Conservation (phyloP, 2,797 vertebrate species). For the Orestias chungarensis region DNA sequence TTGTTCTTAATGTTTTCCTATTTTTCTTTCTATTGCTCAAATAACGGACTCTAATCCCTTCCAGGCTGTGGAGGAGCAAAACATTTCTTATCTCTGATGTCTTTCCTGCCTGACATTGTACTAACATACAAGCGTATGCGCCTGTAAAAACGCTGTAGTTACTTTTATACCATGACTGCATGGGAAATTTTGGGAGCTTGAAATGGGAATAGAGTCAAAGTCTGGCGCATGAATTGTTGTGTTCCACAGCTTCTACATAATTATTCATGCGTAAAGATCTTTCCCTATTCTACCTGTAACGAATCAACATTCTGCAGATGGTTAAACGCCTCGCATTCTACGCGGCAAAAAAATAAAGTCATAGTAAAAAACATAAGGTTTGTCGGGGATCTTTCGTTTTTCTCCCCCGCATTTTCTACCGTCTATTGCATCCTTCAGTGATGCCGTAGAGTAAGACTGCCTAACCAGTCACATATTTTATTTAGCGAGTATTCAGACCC, state of each 20-base stretch:
- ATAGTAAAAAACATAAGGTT: neutral
- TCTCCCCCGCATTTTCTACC: slow-evolving; percentile 32
- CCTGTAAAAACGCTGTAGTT: neutral
- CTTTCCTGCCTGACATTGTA: no score
- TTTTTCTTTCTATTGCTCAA: no score
- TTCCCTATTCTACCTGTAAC: neutral
- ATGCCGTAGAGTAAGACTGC: no score
- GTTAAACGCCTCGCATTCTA: neutral
- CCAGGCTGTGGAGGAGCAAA: no score
- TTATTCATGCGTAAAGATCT: neutral
- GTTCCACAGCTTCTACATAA: neutral
- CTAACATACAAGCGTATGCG: no score
- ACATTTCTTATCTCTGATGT: no score
- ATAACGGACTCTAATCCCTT: no score
- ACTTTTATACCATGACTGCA: neutral
- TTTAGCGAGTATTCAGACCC: no score
- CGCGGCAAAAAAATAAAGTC: neutral
- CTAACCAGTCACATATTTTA: no score
- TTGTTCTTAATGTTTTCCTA: no score
- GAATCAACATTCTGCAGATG: neutral
- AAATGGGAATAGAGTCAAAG: neutral
- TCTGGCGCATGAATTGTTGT: neutral
- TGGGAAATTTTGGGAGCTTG: neutral
- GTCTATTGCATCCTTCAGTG: no score
- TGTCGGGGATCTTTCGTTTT: neutral